Evolutionary conservation across 2,797 vertebrate species (phyloP), one percentile per base, ranked within the genome.

Genomic region (Lophius americanus): DNA sequence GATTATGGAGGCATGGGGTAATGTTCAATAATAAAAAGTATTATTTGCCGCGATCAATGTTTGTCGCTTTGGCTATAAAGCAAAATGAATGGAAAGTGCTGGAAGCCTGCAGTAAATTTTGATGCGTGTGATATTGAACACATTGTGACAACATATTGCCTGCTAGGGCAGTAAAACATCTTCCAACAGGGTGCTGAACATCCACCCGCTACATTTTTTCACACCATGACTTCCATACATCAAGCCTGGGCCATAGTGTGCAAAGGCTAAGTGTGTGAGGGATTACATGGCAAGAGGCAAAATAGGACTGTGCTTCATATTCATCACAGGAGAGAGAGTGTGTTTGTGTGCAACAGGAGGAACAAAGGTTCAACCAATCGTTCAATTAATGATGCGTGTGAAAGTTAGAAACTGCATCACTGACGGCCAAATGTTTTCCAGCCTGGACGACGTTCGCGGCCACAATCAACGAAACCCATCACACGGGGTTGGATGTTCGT

Each of bases 1-100:
- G 83, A 90, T 90, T 88, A 89, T 68, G 60, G 76, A 80, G 76
- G 85, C 79, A 79, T 83, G 80, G 83, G 80, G 83, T 91, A 91
- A 91, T 92, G 91, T 90, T 88, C 88, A 91, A 92, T 91, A 92
- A 92, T 92, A 92, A 92, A 92, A 91, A 88, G 87, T 87, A 92
- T 92, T 91, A 90, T 91, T 92, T 90, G 90, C 88, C 78, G 75
- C 86, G 90, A 93, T 93, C 91, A 92, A 89, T 89, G 88, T 77
- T 79, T 86, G 87, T 88, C 84, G 65, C 85, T 67, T 42, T 54
- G 46, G 87, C 82, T 78, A 92, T 93, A 92, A 93, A 93, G 78
- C 47, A 91, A 84, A 93, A 92, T 92, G 88, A 89, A 89, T 90
- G 81, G 85, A 90, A 85, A 89, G 86, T 79, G 90, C 88, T 85